Percentiles rank a stretch among this genome's conserved stretches.
phyloP scores from a whole-genome alignment of 2,888 invertebrate genomes.

The Athetis lepigone region DNA sequence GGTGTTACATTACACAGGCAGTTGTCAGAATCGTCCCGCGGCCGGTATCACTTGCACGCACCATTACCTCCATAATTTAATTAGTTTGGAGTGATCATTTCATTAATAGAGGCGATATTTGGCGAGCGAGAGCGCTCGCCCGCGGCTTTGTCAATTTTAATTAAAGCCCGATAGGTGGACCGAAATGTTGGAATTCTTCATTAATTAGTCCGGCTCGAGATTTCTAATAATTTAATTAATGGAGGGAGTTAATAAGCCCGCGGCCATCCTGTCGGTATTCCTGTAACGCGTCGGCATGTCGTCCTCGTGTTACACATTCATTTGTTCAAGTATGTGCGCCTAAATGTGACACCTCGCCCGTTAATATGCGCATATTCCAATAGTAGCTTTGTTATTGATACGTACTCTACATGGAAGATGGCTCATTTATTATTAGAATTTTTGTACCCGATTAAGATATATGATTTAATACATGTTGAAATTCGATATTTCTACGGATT shows the following conservation, averaged over 20 bases:
- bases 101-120: slow-evolving; percentile 90
- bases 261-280: slow-evolving; percentile 81
- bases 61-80: slow-evolving; percentile 90
- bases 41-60: slow-evolving; percentile 87
- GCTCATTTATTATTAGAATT: slow-evolving; percentile 3
- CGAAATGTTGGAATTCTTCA: slow-evolving; percentile 90
- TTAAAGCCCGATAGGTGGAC: slow-evolving; percentile 89
- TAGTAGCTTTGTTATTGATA: slow-evolving; percentile 20
- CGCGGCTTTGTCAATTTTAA: slow-evolving; percentile 90
- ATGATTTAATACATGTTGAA: slow-evolving; percentile 8
- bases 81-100: slow-evolving; percentile 90
- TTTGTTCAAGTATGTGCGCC: slow-evolving; percentile 62
- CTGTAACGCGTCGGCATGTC: slow-evolving; percentile 80
- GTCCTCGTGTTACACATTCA: slow-evolving; percentile 64
- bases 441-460: slow-evolving; percentile 3
- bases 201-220: slow-evolving; percentile 89
- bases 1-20: slow-evolving; percentile 61
- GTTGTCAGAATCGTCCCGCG: slow-evolving; percentile 63
- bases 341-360: slow-evolving; percentile 50
- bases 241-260: slow-evolving; percentile 86
- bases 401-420: not conserved
- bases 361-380: slow-evolving; percentile 26
- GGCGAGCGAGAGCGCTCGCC: slow-evolving; percentile 82
- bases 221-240: slow-evolving; percentile 91
- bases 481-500: slow-evolving; percentile 1